phyloP scores from a whole-genome alignment of 2,113 vertebrate genomes.

The Smithornis capensis region DNA sequence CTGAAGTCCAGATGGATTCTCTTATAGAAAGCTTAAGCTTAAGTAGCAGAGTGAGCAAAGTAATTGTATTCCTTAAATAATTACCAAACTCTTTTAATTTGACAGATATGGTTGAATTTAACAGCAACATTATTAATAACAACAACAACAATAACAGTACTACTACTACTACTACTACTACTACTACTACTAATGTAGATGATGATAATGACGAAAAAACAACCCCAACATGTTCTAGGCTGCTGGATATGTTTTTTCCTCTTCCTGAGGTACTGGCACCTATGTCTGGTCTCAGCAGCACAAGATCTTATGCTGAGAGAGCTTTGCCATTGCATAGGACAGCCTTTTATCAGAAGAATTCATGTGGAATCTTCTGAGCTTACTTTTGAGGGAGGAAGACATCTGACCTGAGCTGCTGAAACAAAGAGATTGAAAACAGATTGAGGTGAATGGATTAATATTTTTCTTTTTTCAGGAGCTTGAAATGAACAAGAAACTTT shows the following conservation, averaged over 20 bases:
- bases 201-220: neutral
- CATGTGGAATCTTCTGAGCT: neutral
- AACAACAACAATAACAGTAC: neutral
- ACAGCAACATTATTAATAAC: neutral
- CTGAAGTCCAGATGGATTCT: neutral
- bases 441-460: neutral
- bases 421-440: neutral
- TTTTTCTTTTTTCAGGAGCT: neutral
- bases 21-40: neutral
- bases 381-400: neutral
- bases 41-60: neutral
- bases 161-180: too few species aligned
- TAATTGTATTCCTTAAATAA: slow-evolving; percentile 17
- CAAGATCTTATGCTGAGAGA: neutral
- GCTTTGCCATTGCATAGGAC: neutral
- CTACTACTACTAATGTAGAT: neutral
- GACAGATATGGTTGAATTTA: neutral
- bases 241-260: neutral
- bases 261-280: neutral
- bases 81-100: neutral
- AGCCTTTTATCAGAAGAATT: neutral
- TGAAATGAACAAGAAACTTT: neutral
- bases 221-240: neutral
- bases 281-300: neutral
- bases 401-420: neutral